Conservation (phyloP, 2,888 invertebrate species). For the Ectemnius cavifrons region DNA sequence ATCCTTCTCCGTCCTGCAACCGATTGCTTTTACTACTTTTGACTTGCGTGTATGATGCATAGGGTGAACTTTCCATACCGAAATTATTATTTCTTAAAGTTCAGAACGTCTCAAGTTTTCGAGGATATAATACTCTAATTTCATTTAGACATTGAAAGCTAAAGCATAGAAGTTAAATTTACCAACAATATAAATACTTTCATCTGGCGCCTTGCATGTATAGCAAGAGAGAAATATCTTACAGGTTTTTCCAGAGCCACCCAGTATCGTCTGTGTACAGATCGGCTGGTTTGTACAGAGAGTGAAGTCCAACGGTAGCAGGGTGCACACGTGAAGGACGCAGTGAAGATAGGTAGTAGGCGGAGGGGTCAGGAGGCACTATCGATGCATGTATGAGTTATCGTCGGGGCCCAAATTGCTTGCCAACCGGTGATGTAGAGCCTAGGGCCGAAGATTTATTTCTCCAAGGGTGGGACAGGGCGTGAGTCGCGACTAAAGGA, state of each 20-base stretch:
- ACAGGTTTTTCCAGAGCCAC: background rate
- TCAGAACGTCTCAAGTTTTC: too few relatives aligned
- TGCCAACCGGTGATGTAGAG: constrained; percentile 77
- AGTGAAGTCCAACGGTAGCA: constrained; percentile 12
- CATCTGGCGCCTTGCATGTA: too few relatives aligned
- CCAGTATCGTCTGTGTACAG: constrained; percentile 6
- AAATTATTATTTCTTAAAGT: background rate
- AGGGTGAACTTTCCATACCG: background rate
- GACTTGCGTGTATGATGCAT: constrained; percentile 42
- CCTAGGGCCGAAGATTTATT: constrained; percentile 75
- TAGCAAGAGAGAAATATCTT: too few relatives aligned
- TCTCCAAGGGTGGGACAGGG: constrained; percentile 61
- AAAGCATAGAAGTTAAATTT: too few relatives aligned
- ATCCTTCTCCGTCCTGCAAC: constrained; percentile 30
- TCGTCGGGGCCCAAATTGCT: constrained; percentile 76
- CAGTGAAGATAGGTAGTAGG: constrained; percentile 21
- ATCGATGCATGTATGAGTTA: constrained; percentile 77
- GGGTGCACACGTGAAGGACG: constrained; percentile 31
- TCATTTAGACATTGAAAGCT: too few relatives aligned
- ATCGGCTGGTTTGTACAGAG: constrained; percentile 12
- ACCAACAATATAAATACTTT: too few relatives aligned
- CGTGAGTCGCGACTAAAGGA: background rate
- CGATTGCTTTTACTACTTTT: constrained; percentile 43
- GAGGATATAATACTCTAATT: too few relatives aligned
- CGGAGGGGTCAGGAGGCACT: constrained; percentile 57